Evolutionary conservation across 2,113 vertebrate genomes (phyloP).

Genomic region (Erinaceus europaeus): DNA sequence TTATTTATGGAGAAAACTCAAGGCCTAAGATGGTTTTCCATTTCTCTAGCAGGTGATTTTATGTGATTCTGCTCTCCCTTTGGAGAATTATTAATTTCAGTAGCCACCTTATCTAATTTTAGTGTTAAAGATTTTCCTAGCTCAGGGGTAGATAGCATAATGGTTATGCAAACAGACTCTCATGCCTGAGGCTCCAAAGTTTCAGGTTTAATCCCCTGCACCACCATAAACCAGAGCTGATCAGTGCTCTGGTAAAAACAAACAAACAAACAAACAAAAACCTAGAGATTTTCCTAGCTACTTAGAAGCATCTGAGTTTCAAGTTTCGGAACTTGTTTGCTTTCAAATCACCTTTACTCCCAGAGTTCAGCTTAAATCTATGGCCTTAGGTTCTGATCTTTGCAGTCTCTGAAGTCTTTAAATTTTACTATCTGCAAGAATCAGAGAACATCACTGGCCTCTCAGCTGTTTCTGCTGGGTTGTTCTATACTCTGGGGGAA

Average conservation of each 20-base stretch:
- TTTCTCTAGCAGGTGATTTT: neutral
- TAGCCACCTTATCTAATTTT: neutral
- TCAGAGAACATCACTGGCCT: neutral
- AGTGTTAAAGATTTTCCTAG: too few relatives aligned
- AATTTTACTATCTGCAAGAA: neutral
- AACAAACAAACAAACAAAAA: too few relatives aligned
- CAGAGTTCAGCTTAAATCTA: neutral
- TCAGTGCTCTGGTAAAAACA: too few relatives aligned
- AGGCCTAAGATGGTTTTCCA: neutral
- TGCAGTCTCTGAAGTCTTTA: too few relatives aligned
- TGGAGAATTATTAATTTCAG: neutral
- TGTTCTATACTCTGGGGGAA: neutral
- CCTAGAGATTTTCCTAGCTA: neutral
- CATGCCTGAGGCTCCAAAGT: too few relatives aligned
- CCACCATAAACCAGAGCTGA: too few relatives aligned
- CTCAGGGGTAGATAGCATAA: too few relatives aligned
- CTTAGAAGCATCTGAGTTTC: neutral
- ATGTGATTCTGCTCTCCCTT: neutral
- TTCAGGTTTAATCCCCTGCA: too few relatives aligned
- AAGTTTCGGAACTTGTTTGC: neutral
- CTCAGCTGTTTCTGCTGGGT: neutral
- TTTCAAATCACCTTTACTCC: neutral
- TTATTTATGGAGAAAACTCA: neutral
- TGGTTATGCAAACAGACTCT: too few relatives aligned
- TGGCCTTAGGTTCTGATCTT: too few relatives aligned